Evolutionary conservation across 2,888 invertebrate species (phyloP).

Genomic region (Drosophila recens): DNA sequence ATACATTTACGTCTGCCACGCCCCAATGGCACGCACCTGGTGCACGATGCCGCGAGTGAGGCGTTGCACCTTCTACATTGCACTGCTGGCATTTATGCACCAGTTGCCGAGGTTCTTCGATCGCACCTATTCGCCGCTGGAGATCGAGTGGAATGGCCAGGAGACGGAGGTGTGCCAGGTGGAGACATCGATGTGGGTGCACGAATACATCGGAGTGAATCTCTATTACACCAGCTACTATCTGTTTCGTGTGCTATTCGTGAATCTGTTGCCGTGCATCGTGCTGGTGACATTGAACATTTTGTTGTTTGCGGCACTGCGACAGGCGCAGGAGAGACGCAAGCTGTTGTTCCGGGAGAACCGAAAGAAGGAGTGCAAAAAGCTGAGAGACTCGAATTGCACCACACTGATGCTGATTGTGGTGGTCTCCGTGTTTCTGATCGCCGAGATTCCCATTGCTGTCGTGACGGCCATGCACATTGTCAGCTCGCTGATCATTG

Average conservation of each 20-base stretch:
- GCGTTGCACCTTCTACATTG: constrained; percentile 92
- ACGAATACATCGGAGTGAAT: constrained; percentile 88
- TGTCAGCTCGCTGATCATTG: constrained; percentile 90
- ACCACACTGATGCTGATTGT: constrained; percentile 95
- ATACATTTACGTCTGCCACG: constrained; percentile 98
- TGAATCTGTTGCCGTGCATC: constrained; percentile 96
- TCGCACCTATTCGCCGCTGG: constrained; percentile 87
- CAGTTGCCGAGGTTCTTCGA: constrained; percentile 94
- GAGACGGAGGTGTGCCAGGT: constrained; percentile 89
- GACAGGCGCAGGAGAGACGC: constrained; percentile 92
- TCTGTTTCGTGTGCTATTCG: constrained; percentile 94
- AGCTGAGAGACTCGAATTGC: constrained; percentile 90
- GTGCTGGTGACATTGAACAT: constrained; percentile 95
- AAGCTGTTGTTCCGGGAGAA: constrained; percentile 92
- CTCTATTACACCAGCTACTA: constrained; percentile 93
- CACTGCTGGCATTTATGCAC: constrained; percentile 91
- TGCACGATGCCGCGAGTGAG: constrained; percentile 90
- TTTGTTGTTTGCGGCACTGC: constrained; percentile 93
- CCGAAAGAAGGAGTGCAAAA: constrained; percentile 91
- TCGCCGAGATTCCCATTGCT: constrained; percentile 93
- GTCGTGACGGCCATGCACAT: constrained; percentile 94
- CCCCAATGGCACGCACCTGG: constrained; percentile 93
- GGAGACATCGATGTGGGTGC: constrained; percentile 90
- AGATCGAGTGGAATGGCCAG: constrained; percentile 89
- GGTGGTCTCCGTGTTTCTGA: constrained; percentile 93